Percentiles rank a stretch among this genome's conserved stretches.
Evolutionary conservation across 92 coral and sea anemone genomes (phyloP).

Genomic region (Parazoanthus atlanticus): DNA sequence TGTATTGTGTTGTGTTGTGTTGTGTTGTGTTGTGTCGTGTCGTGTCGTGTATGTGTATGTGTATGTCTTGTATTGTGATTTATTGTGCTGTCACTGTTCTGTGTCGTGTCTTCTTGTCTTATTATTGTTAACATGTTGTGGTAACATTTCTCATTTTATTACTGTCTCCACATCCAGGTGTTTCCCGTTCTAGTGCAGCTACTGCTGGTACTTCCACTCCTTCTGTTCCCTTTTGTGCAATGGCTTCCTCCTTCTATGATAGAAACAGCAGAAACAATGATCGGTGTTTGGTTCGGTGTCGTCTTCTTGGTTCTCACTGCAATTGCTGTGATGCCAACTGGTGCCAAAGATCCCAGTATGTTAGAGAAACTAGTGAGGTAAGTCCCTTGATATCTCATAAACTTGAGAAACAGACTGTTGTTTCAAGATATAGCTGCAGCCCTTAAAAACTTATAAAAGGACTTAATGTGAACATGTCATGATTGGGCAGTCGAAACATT

Average conservation of each 20-base stretch:
- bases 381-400: background rate
- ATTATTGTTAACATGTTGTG: too few relatives aligned
- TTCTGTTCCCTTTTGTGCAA: conserved; percentile 19
- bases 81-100: too few relatives aligned
- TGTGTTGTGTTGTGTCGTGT: background rate
- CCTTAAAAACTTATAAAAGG: too few relatives aligned
- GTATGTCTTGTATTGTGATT: too few relatives aligned
- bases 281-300: conserved; percentile 28
- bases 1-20: background rate
- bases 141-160: background rate
- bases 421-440: too few relatives aligned
- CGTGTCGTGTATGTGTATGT: too few relatives aligned
- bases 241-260: background rate
- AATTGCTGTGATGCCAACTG: conserved; percentile 57
- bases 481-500: too few relatives aligned
- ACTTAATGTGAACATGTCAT: too few relatives aligned
- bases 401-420: too few relatives aligned
- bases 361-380: conserved; percentile 53
- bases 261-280: background rate
- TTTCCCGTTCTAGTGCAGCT: conserved; percentile 14
- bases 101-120: too few relatives aligned
- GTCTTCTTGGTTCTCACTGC: conserved; percentile 29
- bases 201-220: conserved; percentile 14
- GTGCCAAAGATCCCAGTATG: conserved; percentile 37
- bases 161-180: background rate